phyloP scores from a whole-genome alignment of 2,797 vertebrate genomes.

The Mastacembelus armatus region DNA sequence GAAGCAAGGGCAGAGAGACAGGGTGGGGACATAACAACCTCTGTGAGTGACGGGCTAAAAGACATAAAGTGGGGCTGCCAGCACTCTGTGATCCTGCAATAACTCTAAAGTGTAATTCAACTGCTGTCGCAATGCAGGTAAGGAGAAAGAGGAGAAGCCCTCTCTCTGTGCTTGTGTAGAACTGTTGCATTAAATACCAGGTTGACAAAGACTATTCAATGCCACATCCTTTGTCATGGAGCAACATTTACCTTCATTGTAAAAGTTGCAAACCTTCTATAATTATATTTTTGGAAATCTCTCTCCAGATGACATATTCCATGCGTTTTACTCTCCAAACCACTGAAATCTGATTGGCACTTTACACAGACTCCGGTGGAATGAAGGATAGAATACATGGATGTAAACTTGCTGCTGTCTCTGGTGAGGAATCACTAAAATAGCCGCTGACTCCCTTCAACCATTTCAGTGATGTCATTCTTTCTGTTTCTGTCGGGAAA shows the following conservation, averaged over 20 bases:
- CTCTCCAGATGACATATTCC: slow-evolving; percentile 83
- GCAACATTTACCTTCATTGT: slow-evolving; percentile 51
- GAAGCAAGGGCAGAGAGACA: slow-evolving; percentile 56
- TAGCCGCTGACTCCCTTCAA: slow-evolving; percentile 2
- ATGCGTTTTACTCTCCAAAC: slow-evolving; percentile 96
- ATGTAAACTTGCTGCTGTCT: slow-evolving; percentile 48
- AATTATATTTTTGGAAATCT: slow-evolving; percentile 1
- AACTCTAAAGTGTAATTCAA: slow-evolving; percentile 60
- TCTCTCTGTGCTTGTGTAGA: slow-evolving; percentile 71
- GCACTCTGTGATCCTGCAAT: slow-evolving; percentile 61
- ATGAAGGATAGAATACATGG: slow-evolving; percentile 98
- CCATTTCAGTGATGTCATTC: slow-evolving; percentile 5
- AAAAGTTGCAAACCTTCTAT: slow-evolving; percentile 8
- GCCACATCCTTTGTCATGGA: slow-evolving; percentile 16
- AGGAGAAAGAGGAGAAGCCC: slow-evolving; percentile 25
- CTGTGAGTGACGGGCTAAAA: slow-evolving; percentile 65
- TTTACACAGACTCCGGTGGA: slow-evolving; percentile 99
- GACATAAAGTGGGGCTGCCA: slow-evolving; percentile 63
- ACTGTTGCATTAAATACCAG: slow-evolving; percentile 51
- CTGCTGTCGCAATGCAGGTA: slow-evolving; percentile 63
- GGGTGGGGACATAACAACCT: slow-evolving; percentile 62
- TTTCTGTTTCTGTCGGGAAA: slow-evolving; percentile 44
- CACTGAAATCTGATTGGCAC: slow-evolving; percentile 98
- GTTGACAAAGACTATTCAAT: slow-evolving; percentile 32
- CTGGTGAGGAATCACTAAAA: slow-evolving; percentile 29